Conservation (phyloP, 2,888 invertebrate species). For the Ophioninae sp. region DNA sequence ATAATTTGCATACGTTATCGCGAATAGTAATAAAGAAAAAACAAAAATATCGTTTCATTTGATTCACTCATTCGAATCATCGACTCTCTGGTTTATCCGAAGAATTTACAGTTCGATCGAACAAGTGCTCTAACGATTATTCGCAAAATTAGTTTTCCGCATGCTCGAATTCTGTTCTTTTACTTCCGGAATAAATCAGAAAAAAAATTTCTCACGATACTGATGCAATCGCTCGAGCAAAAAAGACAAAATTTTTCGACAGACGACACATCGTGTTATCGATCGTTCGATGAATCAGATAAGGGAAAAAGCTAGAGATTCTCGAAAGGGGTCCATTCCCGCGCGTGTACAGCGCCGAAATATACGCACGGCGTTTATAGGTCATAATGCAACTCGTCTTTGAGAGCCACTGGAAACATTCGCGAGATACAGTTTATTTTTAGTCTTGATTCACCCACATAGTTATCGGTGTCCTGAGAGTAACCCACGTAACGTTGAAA, state of each 20-base stretch:
- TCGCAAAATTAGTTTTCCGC: background rate
- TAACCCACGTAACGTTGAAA: background rate
- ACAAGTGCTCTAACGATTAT: background rate
- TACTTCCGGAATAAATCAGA: background rate
- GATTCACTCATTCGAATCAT: background rate
- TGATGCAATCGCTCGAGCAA: background rate
- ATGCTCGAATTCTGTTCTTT: background rate
- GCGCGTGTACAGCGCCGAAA: background rate
- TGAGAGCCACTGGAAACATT: conserved; percentile 48
- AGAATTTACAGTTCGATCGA: background rate
- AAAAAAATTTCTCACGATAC: background rate
- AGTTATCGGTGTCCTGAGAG: background rate
- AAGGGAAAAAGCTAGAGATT: background rate
- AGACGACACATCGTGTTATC: background rate
- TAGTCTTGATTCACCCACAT: background rate
- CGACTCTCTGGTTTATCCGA: background rate
- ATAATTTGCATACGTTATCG: background rate
- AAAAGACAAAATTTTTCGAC: background rate
- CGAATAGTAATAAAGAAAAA: background rate
- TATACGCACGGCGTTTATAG: background rate
- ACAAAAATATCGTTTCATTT: background rate
- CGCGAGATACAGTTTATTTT: conserved; percentile 11
- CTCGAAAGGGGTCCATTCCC: conserved; percentile 23
- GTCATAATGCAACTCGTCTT: conserved; percentile 9
- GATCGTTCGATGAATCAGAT: conserved; percentile 15